Percentiles rank a stretch among this genome's conserved stretches.
Evolutionary conservation across 2,113 vertebrate species (phyloP).

Genomic region (Balaenoptera acutorostrata): DNA sequence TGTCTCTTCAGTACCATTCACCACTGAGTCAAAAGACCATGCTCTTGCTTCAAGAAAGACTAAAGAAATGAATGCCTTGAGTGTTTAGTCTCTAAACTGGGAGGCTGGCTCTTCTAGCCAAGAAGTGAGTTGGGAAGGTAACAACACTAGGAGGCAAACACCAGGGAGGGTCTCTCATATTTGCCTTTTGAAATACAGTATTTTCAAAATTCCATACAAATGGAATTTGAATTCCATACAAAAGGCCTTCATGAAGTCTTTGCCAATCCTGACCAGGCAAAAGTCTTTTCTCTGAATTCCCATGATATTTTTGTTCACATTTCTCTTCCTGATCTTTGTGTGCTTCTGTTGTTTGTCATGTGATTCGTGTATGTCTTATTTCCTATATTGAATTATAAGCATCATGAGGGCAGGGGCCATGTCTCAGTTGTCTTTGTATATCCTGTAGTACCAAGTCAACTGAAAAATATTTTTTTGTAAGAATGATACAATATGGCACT

Average conservation of each 20-base stretch:
- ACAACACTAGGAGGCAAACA: neutral
- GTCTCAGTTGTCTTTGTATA: neutral
- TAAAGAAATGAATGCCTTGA: neutral
- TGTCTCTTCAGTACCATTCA: neutral
- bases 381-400: neutral
- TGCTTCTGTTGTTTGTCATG: neutral
- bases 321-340: neutral
- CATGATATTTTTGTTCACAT: neutral
- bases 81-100: neutral
- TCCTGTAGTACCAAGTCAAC: neutral
- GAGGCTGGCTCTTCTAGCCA: neutral
- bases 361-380: neutral
- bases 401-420: neutral
- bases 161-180: neutral
- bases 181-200: neutral
- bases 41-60: neutral
- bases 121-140: neutral
- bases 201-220: neutral
- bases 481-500: neutral
- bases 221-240: neutral
- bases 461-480: slow-evolving; percentile 3
- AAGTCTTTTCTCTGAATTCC: neutral
- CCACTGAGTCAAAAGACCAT: neutral
- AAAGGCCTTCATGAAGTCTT: neutral
- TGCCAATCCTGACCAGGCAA: neutral